Conservation (phyloP, 1,140 invertebrate species). For the Eriocheir sinensis region DNA sequence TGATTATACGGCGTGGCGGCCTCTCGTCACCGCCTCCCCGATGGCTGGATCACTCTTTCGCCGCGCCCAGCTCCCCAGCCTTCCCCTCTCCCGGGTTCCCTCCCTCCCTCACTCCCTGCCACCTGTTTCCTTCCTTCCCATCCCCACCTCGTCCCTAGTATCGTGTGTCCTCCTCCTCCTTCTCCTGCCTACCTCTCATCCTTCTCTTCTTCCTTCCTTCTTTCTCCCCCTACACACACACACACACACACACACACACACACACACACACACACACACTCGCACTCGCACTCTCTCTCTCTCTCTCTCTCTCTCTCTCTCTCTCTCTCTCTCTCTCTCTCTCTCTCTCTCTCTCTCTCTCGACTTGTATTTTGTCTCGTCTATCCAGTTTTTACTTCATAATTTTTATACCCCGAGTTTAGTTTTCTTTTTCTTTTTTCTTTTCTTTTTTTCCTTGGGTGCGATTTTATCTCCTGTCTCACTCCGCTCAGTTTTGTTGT, state of each 20-base stretch:
- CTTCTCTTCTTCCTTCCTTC: too few species aligned
- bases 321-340: neutral
- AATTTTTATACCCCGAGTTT: neutral
- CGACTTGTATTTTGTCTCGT: neutral
- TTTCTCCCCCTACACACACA: too few species aligned
- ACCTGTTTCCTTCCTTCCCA: too few species aligned
- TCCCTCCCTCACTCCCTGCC: too few species aligned
- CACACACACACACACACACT: too few species aligned
- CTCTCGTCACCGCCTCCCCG: neutral
- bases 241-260: too few species aligned
- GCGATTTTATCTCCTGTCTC: neutral
- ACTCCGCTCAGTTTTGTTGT: neutral
- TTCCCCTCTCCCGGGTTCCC: neutral
- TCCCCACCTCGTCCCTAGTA: too few species aligned
- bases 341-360: neutral
- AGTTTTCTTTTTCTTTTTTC: neutral
- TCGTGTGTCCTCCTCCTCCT: too few species aligned
- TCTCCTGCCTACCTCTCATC: too few species aligned
- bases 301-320: neutral
- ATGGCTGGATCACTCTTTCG: neutral
- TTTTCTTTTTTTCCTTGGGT: too few species aligned
- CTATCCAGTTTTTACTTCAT: neutral
- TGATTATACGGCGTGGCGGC: constrained; percentile 8
- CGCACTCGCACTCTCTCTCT: too few species aligned
- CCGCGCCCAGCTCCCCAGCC: constrained; percentile 9